Evolutionary conservation across 2,888 invertebrate genomes (phyloP), one percentile per base, ranked within the genome.

Genomic region (Imbricaverruca yamaguchii): DNA sequence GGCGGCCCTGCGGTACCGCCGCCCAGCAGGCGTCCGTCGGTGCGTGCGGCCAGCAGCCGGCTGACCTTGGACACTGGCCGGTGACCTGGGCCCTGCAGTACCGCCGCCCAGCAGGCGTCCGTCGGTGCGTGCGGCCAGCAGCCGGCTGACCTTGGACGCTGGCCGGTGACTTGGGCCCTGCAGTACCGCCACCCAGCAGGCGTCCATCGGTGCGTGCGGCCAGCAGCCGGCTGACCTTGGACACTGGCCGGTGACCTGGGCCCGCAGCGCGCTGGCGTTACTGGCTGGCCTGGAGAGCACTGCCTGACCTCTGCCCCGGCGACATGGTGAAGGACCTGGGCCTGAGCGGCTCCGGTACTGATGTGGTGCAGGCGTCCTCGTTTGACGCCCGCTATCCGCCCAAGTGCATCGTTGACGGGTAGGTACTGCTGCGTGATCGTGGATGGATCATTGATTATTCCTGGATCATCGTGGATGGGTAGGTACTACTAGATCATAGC

Each of bases 371-470:
- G 80, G 83, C 83, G 18, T 81, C 83, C 15, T 82, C 82, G 77
- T 81, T 82, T 39, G 83, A 83, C 61, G 83, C 83, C 15, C 53
- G 61, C 80, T 83, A 81, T 81, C 83, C 83, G 9, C 83, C 83
- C 15, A 57, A 82, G 6, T 83, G 83, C 25, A 81, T 83, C 53
- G 78, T 83, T 12, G 83, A 83, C 74, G 83, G 83, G 83, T 83
- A 11, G 81, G 83, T 39, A 39, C 39, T 39, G 39, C 39, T 39
- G 39, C 2, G 4, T 39, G 2, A 39, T 39, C 4, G 39, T 39
- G 39, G 39, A 39, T 4, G 4, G 39, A 39, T 39, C 39, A 39
- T 39, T 39, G 2, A 39, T 39, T 39, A 39, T 4, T 39, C 2
- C 39, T 39, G 39, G 39, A 39, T 39, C 39, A 39, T 39, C 39